phyloP scores from a whole-genome alignment of 2,797 vertebrate species.

The Eulemur rubriventer region DNA sequence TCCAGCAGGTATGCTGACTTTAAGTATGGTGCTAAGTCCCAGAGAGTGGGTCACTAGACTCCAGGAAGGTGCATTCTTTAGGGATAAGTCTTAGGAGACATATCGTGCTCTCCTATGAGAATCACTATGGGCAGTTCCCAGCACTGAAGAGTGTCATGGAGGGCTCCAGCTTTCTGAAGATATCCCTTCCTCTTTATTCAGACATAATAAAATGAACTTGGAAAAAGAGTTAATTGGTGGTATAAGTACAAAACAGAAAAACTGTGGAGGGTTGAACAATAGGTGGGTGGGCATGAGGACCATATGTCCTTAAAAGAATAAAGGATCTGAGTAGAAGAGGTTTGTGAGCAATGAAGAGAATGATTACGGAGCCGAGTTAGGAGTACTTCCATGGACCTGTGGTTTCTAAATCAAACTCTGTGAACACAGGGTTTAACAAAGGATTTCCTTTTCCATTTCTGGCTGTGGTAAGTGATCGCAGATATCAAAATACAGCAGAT shows the following conservation, averaged over 20 bases:
- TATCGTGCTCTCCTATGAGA: background rate
- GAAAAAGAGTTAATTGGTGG: background rate
- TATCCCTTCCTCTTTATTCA: background rate
- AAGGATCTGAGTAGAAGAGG: background rate
- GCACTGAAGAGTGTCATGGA: rapidly evolving
- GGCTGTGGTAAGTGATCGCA: background rate
- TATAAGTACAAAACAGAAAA: background rate
- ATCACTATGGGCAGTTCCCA: rapidly evolving
- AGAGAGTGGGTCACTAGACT: background rate
- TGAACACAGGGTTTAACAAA: background rate
- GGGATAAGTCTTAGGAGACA: background rate
- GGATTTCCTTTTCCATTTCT: background rate
- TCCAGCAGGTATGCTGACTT: slow-evolving; percentile 80
- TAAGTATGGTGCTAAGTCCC: rapidly evolving
- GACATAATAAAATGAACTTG: background rate
- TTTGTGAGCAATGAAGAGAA: background rate
- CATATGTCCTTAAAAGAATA: background rate
- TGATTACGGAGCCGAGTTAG: no score
- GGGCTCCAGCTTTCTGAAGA: background rate
- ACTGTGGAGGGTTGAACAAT: background rate
- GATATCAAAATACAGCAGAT: background rate
- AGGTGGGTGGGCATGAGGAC: background rate
- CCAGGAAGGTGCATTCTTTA: background rate
- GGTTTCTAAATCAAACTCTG: background rate
- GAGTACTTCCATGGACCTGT: background rate